These are phyloP conservation scores for Halcyon malimbica DNA, from an alignment of 2,113 vertebrate species.

Conservation along the genomic window DNA sequence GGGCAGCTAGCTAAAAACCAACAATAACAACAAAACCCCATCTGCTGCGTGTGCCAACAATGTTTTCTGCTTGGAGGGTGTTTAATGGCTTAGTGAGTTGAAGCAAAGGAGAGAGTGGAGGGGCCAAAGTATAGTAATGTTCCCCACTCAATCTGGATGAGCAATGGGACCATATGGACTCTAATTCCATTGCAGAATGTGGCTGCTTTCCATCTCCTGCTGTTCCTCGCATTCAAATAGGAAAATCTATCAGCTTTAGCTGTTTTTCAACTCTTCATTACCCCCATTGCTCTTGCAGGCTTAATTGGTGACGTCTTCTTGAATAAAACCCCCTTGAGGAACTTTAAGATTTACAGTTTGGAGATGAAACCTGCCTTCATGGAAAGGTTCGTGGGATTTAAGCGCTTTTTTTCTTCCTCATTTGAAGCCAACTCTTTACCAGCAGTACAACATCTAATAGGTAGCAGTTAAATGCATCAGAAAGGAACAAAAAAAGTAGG, in stretches of 20 bases:
- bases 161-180: conserved; percentile 23
- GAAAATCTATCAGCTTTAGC: conserved; percentile 29
- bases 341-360: conserved; percentile 82
- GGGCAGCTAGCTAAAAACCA: not conserved
- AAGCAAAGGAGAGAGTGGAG: not conserved
- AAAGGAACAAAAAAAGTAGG: not conserved
- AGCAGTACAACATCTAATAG: not conserved
- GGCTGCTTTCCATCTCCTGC: conserved; percentile 32
- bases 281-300: conserved; percentile 66
- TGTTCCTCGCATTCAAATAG: not conserved
- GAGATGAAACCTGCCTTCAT: conserved; percentile 81
- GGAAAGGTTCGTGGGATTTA: conserved; percentile 66
- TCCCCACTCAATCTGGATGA: conserved; percentile 16
- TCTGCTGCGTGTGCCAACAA: not conserved
- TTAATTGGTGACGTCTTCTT: conserved; percentile 80
- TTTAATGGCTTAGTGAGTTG: not conserved
- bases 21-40: not conserved
- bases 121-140: not conserved
- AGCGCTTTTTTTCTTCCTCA: not conserved
- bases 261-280: conserved; percentile 10
- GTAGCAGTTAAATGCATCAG: not conserved
- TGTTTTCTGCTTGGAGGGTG: not conserved
- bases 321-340: conserved; percentile 75
- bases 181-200: not conserved
- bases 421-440: not conserved